Percentiles rank a stretch among this genome's conserved stretches.
Evolutionary conservation across 2,888 invertebrate genomes (phyloP).

Genomic region (Bruchidius siliquastri): DNA sequence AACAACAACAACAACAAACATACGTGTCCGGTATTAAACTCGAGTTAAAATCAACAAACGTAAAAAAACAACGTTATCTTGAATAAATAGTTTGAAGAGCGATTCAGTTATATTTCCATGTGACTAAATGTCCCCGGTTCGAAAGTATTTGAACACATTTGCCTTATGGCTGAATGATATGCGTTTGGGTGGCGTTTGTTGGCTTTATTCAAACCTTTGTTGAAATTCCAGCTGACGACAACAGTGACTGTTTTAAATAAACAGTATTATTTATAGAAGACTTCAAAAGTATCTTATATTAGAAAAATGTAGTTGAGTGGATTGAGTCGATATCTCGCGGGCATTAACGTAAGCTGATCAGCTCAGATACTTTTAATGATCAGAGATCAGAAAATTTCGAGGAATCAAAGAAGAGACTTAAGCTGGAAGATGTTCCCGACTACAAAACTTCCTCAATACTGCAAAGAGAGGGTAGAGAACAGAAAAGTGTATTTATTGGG

Average conservation of each 20-base stretch:
- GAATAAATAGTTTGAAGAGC: conserved; percentile 7
- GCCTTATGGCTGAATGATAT: conserved; percentile 6
- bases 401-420: too few species aligned
- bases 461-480: too few species aligned
- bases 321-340: too few species aligned
- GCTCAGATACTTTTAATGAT: too few species aligned
- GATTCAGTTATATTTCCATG: conserved; percentile 5
- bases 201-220: conserved; percentile 6
- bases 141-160: conserved; percentile 14
- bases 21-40: background rate
- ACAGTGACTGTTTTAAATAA: background rate
- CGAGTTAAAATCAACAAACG: background rate
- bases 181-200: conserved; percentile 6
- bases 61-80: conserved; percentile 1
- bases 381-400: too few species aligned
- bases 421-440: too few species aligned
- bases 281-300: too few species aligned
- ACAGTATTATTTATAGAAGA: background rate
- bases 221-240: background rate
- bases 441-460: too few species aligned
- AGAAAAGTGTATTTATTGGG: too few species aligned
- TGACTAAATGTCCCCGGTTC: conserved; percentile 11
- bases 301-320: too few species aligned
- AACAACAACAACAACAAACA: background rate
- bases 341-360: too few species aligned